Percentiles rank a stretch among this genome's conserved stretches.
These are phyloP conservation scores for Sparidentex hasta DNA, from an alignment of 2,797 vertebrate genomes.

Conservation along the genomic window DNA sequence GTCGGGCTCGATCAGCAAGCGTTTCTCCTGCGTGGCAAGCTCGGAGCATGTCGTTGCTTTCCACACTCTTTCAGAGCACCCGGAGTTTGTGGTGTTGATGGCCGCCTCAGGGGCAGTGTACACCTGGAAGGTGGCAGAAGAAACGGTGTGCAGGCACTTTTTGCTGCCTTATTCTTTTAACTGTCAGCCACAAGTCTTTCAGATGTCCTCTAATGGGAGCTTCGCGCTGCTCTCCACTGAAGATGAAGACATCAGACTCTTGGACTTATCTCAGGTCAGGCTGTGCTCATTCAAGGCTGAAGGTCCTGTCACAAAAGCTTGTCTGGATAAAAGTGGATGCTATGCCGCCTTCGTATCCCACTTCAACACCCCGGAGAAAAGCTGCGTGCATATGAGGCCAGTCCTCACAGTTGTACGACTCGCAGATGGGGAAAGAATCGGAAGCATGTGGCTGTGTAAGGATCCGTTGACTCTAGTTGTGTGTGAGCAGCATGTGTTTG, in stretches of 20 bases:
- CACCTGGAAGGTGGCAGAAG: conserved; percentile 87
- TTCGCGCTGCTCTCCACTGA: conserved; percentile 78
- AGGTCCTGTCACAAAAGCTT: conserved; percentile 72
- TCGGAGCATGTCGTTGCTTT: conserved; percentile 82
- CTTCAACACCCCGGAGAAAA: conserved; percentile 18
- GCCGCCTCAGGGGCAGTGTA: conserved; percentile 79
- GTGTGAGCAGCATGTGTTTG: conserved; percentile 74
- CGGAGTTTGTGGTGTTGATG: conserved; percentile 84
- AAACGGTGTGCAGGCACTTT: conserved; percentile 83
- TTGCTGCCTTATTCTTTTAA: conserved; percentile 75
- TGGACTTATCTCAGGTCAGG: conserved; percentile 78
- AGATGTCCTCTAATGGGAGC: conserved; percentile 80
- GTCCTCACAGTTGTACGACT: conserved; percentile 79
- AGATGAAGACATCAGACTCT: conserved; percentile 72
- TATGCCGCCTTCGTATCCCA: conserved; percentile 77
- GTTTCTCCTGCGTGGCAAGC: conserved; percentile 74
- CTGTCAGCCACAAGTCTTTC: conserved; percentile 75
- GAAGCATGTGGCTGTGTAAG: conserved; percentile 76
- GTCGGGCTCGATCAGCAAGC: conserved; percentile 85
- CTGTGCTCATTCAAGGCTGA: conserved; percentile 77
- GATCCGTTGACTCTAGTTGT: conserved; percentile 70
- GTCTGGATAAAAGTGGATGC: conserved; percentile 74
- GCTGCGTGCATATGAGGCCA: conserved; percentile 63
- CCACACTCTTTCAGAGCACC: conserved; percentile 75
- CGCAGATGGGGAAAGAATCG: conserved; percentile 78